Conservation (phyloP, 2,797 vertebrate genomes). For the Hypotaenidia okinawae region DNA sequence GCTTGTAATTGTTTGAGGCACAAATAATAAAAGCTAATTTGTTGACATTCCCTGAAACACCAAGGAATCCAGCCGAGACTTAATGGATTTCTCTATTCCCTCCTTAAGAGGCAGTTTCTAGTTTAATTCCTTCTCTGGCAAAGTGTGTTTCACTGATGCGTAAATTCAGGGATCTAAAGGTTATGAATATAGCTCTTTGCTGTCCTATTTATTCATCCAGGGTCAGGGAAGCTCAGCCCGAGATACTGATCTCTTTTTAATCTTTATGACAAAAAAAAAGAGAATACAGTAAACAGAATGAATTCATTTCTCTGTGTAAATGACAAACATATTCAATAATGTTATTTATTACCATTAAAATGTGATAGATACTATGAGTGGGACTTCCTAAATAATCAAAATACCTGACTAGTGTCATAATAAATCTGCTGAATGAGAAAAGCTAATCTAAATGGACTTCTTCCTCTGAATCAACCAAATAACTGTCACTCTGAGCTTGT, state of each 20-base stretch:
- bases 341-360: not conserved
- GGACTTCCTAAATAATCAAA: not conserved
- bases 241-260: not conserved
- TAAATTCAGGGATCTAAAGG: constrained; percentile 30
- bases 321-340: not conserved
- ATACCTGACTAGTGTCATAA: not conserved
- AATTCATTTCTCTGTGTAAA: not conserved
- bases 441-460: not conserved
- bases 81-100: constrained; percentile 25
- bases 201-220: constrained; percentile 37
- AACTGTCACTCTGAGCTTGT: not conserved
- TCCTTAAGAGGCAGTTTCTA: constrained; percentile 37
- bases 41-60: constrained; percentile 38
- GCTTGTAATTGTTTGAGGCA: constrained; percentile 24
- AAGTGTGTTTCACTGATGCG: not conserved
- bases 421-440: not conserved
- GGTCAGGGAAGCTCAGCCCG: not conserved
- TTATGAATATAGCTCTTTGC: constrained; percentile 18
- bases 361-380: not conserved
- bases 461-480: not conserved
- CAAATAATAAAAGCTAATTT: constrained; percentile 56
- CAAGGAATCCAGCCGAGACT: constrained; percentile 7
- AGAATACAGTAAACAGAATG: not conserved
- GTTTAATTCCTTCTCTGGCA: constrained; percentile 36
- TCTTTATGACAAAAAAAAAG: not conserved